These are phyloP conservation scores for Orestias chungarensis DNA, from an alignment of 2,797 vertebrate genomes.

Conservation along the genomic window DNA sequence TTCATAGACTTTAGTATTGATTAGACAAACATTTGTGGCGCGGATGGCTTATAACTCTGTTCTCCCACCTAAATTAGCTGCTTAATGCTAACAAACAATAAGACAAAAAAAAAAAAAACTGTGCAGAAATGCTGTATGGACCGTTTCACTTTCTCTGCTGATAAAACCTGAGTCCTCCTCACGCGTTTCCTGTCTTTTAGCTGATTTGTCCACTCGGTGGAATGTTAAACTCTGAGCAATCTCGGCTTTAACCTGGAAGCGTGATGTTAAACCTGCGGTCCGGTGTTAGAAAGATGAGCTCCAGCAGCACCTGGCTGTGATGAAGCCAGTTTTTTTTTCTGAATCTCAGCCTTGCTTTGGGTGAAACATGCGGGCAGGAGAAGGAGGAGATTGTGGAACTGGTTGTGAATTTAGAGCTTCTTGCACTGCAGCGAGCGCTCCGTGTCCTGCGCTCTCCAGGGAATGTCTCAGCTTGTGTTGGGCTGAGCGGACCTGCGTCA, in stretches of 20 bases:
- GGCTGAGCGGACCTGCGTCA: constrained; percentile 71
- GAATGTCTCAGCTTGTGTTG: constrained; percentile 80
- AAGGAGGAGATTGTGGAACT: constrained; percentile 55
- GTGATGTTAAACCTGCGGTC: neutral
- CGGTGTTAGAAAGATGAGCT: neutral
- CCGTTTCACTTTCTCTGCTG: no score
- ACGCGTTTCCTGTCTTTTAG: neutral
- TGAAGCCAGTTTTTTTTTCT: constrained; percentile 6
- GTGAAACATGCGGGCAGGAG: constrained; percentile 14
- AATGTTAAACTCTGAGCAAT: neutral
- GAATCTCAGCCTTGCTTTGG: constrained; percentile 33
- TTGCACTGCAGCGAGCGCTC: constrained; percentile 64
- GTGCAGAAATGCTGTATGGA: no score
- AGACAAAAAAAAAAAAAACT: neutral
- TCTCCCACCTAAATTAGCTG: neutral
- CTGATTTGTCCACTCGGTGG: no score
- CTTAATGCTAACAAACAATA: neutral
- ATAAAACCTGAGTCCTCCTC: no score
- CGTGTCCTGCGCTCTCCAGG: constrained; percentile 74
- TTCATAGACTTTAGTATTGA: no score
- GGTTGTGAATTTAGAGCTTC: constrained; percentile 59
- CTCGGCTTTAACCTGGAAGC: neutral
- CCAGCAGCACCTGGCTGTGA: neutral
- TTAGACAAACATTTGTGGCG: no score
- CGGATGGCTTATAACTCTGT: no score